Evolutionary conservation across 2,113 vertebrate species (phyloP).

Genomic region (Amphilophus citrinellus): DNA sequence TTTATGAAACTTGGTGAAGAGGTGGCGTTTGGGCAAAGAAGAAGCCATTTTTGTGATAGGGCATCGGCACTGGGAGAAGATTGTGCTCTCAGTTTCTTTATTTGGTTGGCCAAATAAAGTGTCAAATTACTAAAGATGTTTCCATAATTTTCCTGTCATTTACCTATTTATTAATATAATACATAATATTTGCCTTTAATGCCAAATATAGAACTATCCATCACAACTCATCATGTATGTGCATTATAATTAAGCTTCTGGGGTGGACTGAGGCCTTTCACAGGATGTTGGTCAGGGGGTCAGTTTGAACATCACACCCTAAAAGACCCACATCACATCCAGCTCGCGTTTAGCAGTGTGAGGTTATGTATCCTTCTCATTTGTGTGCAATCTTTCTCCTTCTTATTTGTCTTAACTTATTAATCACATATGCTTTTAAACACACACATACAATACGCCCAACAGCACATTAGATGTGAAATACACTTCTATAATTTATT

Average conservation of each 20-base stretch:
- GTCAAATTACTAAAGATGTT: neutral
- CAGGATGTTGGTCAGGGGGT: neutral
- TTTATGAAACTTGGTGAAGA: neutral
- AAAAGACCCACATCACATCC: neutral
- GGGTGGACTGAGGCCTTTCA: neutral
- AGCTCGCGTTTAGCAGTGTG: neutral
- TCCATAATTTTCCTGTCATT: too few relatives aligned
- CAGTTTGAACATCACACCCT: neutral
- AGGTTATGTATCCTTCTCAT: neutral
- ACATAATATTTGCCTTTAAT: neutral
- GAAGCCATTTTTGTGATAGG: neutral
- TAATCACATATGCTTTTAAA: neutral
- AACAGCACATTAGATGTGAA: neutral
- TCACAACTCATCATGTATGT: neutral
- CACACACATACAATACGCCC: neutral
- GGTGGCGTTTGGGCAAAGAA: neutral
- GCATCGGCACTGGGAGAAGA: neutral
- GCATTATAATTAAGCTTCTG: neutral
- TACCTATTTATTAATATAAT: too few relatives aligned
- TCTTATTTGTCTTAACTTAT: neutral
- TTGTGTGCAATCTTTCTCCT: neutral
- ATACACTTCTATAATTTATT: neutral
- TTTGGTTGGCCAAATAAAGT: neutral
- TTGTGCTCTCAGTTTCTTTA: neutral
- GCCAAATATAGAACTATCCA: neutral